These are phyloP conservation scores for Lepus townsendii DNA, from an alignment of 2,797 vertebrate species.

Conservation along the genomic window DNA sequence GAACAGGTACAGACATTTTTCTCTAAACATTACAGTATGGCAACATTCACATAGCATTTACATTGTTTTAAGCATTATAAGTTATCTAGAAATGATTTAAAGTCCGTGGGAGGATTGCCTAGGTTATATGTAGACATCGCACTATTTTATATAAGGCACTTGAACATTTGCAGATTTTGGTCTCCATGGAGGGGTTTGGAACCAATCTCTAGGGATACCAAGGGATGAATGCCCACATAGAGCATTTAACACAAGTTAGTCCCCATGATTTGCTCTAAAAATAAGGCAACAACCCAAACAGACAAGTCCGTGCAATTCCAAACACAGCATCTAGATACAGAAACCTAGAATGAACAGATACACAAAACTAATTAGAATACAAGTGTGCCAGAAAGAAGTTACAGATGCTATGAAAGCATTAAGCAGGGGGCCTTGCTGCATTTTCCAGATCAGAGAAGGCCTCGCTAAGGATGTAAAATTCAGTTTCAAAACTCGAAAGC, in stretches of 20 bases:
- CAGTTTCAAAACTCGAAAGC: slow-evolving; percentile 22
- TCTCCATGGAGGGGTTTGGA: neutral
- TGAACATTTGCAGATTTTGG: neutral
- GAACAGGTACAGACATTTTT: neutral
- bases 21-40: neutral
- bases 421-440: neutral
- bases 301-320: neutral
- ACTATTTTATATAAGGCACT: neutral
- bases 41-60: neutral
- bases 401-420: neutral
- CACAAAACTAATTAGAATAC: neutral
- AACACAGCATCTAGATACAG: slow-evolving; percentile 9
- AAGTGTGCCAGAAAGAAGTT: neutral
- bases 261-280: slow-evolving; percentile 13
- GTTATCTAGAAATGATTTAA: neutral
- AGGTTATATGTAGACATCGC: neutral
- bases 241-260: neutral
- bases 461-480: slow-evolving; percentile 32
- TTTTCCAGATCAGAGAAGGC: neutral
- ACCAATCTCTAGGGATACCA: neutral
- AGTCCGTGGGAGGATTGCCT: neutral
- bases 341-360: slow-evolving; percentile 6
- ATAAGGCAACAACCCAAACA: slow-evolving; percentile 8
- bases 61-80: neutral
- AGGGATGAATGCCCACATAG: neutral